Base-by-base conservation (phyloP, 1,140 invertebrate genomes). In the Trichonephila inaurata region DNA sequence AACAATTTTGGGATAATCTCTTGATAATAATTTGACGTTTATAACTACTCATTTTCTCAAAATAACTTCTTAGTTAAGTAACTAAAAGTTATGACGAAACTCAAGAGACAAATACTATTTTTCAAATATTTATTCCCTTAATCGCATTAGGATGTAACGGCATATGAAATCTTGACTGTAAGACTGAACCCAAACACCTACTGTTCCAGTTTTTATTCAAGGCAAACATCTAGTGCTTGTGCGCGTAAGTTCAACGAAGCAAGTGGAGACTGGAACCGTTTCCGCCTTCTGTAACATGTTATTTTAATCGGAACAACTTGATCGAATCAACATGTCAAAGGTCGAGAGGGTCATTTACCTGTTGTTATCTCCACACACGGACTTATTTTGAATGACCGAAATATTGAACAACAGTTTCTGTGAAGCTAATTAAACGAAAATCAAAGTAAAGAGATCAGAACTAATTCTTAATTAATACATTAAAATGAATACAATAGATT, bases 201-300 rank as follows among this genome's bases (percentile, higher is more conserved):
- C 44, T 85, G 83, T 60, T 85, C 83, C 51, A 85, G 83, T 85
- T 85, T 85, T 77, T 77, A 21, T 85, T 85, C 83, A 85, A 85
- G 83, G 83, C 83, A 61, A 77, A 40, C 72, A 24, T 58, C 82
- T 51, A 61, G 51, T n/a, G 19, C 28, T 85, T 85, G 58, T 24
- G 83, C 24, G 33, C n/a, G 28, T 24, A 24, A 85, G 83, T 60
- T 85, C 83, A 61, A 33, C 83, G 83, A 60, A 60, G n/a, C 83
- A 60, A 85, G 58, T 18, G 83, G 83, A 85, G 83, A 85, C 58
- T 60, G 83, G 83, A 85, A 85, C 83, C 83, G 51, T 85, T 85
- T 85, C 83, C 83, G 83, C 58, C 83, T 85, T 61, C 60, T n/a
- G 19, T 28, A 10, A 85, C 14, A 14, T 12, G 16, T 44, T 40